Evolutionary conservation across 1,140 invertebrate species (phyloP).

Genomic region (Drosophila ironensis): DNA sequence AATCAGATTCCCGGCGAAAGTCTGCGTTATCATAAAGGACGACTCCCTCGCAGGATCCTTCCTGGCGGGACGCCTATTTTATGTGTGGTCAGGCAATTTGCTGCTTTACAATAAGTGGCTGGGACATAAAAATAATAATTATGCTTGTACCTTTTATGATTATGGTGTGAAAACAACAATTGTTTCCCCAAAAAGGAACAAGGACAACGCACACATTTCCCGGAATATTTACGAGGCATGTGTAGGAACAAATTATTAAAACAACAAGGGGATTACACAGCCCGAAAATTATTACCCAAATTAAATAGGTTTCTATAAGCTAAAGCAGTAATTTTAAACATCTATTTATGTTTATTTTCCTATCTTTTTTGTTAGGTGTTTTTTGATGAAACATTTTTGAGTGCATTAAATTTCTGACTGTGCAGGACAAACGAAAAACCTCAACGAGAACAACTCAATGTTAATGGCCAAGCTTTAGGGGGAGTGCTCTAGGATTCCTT

Average conservation of each 20-base stretch:
- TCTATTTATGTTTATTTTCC: not conserved
- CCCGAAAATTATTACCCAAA: constrained; percentile 13
- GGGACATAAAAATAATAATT: constrained; percentile 81
- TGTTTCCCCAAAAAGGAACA: constrained; percentile 30
- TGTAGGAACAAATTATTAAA: constrained; percentile 76
- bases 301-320: no score
- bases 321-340: not conserved
- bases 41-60: constrained; percentile 33
- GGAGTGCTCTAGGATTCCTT: not conserved
- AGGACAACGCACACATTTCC: constrained; percentile 38
- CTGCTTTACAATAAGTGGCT: constrained; percentile 78
- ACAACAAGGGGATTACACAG: constrained; percentile 44
- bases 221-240: constrained; percentile 67
- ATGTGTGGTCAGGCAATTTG: constrained; percentile 75
- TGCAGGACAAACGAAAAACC: constrained; percentile 13
- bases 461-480: constrained; percentile 47
- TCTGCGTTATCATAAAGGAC: constrained; percentile 37
- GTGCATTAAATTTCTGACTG: no score
- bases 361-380: not conserved
- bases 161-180: constrained; percentile 81
- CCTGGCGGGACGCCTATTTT: constrained; percentile 29
- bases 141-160: constrained; percentile 80
- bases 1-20: not conserved
- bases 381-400: not conserved
- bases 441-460: constrained; percentile 71